phyloP scores from a whole-genome alignment of 2,113 vertebrate genomes.

The Semnornis frantzii region DNA sequence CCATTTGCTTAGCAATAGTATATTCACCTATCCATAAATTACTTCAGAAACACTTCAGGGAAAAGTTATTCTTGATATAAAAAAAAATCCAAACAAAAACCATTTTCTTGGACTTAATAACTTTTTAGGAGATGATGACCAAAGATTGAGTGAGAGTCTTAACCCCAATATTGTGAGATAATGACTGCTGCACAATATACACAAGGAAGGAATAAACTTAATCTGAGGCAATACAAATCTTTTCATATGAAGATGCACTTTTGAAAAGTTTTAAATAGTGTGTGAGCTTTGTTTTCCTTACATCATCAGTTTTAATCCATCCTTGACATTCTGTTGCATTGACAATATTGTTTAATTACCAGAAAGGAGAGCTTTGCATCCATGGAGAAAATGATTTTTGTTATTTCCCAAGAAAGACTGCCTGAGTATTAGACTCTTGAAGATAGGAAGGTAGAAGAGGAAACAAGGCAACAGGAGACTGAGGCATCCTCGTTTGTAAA shows the following conservation, averaged over 20 bases:
- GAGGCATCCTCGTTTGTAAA: background rate
- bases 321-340: background rate
- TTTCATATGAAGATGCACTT: background rate
- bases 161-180: background rate
- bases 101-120: background rate
- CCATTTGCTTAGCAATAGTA: background rate
- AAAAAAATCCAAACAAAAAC: background rate
- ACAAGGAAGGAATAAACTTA: background rate
- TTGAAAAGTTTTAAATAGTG: background rate
- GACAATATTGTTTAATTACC: slow-evolving; percentile 8
- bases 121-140: background rate
- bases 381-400: background rate
- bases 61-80: background rate
- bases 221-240: background rate
- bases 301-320: background rate
- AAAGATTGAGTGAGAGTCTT: background rate
- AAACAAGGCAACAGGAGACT: background rate
- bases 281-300: background rate
- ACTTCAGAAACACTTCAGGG: background rate
- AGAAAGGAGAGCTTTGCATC: slow-evolving; percentile 4
- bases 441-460: background rate
- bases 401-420: background rate
- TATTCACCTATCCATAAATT: background rate
- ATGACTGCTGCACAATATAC: background rate
- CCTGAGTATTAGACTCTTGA: background rate